Evolutionary conservation across 2,888 invertebrate genomes (phyloP).

Genomic region (Sialis lutaria): DNA sequence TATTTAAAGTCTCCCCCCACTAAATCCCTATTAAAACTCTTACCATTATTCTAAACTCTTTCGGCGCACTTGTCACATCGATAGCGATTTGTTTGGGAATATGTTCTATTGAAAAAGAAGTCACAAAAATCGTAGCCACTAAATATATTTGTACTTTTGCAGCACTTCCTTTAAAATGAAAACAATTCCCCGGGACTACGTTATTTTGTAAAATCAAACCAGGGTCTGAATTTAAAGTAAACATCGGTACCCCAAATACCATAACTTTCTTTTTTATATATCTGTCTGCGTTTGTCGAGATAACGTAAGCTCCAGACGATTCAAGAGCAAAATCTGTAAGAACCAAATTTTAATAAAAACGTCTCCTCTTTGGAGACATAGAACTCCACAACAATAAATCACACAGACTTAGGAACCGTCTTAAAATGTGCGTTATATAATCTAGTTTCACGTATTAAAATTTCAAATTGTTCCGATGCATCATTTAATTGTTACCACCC

Average conservation of each 20-base stretch:
- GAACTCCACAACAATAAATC: too few species aligned
- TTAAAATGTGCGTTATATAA: too few species aligned
- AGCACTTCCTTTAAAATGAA: constrained; percentile 36
- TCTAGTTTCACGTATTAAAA: too few species aligned
- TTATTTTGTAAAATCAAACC: constrained; percentile 22
- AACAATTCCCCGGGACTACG: constrained; percentile 38
- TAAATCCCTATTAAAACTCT: too few species aligned
- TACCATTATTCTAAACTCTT: constrained; percentile 26
- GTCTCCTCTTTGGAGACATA: too few species aligned
- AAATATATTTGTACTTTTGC: constrained; percentile 36
- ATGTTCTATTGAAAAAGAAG: constrained; percentile 39
- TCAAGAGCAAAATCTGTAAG: constrained; percentile 37
- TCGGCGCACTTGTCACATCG: constrained; percentile 34
- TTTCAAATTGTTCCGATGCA: too few species aligned
- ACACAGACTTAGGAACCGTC: too few species aligned
- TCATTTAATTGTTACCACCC: too few species aligned
- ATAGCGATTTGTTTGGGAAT: constrained; percentile 30
- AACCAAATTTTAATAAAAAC: too few species aligned
- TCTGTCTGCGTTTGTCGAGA: constrained; percentile 29
- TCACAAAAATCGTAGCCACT: constrained; percentile 25
- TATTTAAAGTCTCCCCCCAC: too few species aligned
- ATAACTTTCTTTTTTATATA: neutral
- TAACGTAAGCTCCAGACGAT: constrained; percentile 33
- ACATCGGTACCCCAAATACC: constrained; percentile 11
- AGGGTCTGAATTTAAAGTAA: constrained; percentile 15